phyloP scores from a whole-genome alignment of 2,113 vertebrate genomes.

The Eurypyga helias region DNA sequence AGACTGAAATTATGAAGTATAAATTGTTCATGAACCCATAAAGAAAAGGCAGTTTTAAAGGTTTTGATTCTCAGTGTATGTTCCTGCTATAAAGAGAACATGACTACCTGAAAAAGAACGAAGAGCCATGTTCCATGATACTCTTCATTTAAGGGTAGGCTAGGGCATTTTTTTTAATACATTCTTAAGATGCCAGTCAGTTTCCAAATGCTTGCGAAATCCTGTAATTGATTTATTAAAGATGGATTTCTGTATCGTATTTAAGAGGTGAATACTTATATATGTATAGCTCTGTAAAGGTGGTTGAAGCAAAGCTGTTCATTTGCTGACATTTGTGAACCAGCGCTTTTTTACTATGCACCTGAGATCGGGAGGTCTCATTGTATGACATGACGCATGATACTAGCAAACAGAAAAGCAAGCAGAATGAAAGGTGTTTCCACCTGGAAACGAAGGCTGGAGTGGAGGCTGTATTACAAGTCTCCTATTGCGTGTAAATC shows the following conservation, averaged over 20 bases:
- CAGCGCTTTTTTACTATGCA: not conserved
- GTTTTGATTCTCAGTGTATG: not conserved
- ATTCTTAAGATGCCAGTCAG: not conserved
- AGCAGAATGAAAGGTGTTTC: not conserved
- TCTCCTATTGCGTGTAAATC: not conserved
- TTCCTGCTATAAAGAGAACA: not conserved
- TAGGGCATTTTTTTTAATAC: not conserved
- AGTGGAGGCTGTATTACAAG: not conserved
- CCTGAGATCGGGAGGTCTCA: not conserved
- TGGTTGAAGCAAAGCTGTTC: not conserved
- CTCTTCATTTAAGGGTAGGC: not conserved
- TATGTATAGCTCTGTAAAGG: not conserved
- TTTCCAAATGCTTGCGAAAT: not conserved
- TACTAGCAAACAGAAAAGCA: not conserved
- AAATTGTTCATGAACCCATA: not conserved
- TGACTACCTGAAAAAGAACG: not conserved
- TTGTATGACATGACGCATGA: not conserved
- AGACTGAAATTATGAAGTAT: not conserved
- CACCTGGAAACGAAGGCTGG: not conserved
- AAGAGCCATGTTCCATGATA: not conserved
- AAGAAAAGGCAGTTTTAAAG: not conserved
- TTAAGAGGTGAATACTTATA: not conserved
- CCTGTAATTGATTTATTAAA: not conserved
- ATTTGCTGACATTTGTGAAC: not conserved
- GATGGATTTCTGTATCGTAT: not conserved